Evolutionary conservation across 2,797 vertebrate species (phyloP), one percentile per base, ranked within the genome.

Genomic region (Gadopsis bispinosus): DNA sequence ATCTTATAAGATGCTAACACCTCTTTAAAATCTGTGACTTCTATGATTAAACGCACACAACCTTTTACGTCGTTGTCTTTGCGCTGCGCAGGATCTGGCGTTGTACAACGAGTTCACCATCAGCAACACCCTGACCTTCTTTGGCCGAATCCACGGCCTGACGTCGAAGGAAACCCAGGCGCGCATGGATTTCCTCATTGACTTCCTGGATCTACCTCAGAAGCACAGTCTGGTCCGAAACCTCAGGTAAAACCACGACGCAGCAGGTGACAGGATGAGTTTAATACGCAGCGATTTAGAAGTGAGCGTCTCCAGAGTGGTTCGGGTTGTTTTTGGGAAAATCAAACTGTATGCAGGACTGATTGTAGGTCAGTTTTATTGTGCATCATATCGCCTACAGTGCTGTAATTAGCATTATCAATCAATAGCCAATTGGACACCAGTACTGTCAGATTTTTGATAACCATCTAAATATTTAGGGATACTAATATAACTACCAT

Each of bases 31-130:
- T n/a, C 16, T 47, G 60, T 47, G 16, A 47, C 37, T 0, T 16
- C 19, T 64, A 16, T 5, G 8, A 29, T 8, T n/a, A 67, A 77
- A 37, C 12, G 17, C 29, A 4, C 9, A 35, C 22, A 58, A 5
- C 20, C 12, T 2, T 26, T 35, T 65, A 19, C 59, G 51, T 10
- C 12, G 14, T 8, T 48, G 0, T 47, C 16, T 59, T 68, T 79
- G 53, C 75, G 61, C 71, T 58, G 20, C 9, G 3, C 69, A 96
- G 96, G 96, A 96, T 1, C 86, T 96, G 79, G 96, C 96, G 0
- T 45, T 96, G 69, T 96, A 96, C 92, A 93, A 89, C 31, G 96
- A 96, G 89, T 96, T 96, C 86, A 96, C 94, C 83, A 96, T 96
- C 85, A 87, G 93, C 1, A 91, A 96, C 89, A 96, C 95, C 0